Percentiles rank a stretch among this genome's conserved stretches.
phyloP scores from a whole-genome alignment of 2,797 vertebrate species.

The Falco novaeseelandiae region DNA sequence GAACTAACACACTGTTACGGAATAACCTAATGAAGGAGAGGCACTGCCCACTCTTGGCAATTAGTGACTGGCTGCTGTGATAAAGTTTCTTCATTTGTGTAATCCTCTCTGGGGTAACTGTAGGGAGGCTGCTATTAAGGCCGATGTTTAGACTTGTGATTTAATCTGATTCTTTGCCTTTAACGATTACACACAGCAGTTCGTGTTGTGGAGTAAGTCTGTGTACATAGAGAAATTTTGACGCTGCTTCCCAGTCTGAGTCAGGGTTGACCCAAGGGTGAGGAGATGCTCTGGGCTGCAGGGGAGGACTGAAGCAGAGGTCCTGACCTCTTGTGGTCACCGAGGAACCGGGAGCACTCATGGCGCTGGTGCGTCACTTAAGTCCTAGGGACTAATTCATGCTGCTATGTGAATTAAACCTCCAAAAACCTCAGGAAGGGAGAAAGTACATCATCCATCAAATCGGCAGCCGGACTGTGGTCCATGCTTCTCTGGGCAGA shows the following conservation, averaged over 20 bases:
- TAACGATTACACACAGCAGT: background rate
- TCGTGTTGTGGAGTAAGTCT: background rate
- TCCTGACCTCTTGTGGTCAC: slow-evolving; percentile 35
- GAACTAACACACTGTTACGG: background rate
- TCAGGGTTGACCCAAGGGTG: background rate
- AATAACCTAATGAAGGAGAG: background rate
- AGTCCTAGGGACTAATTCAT: background rate
- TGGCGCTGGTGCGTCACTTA: background rate
- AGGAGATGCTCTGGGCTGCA: background rate
- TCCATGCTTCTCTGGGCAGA: background rate
- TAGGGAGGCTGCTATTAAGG: background rate
- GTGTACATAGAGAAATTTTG: background rate
- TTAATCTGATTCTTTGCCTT: slow-evolving; percentile 17
- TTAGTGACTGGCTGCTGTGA: background rate
- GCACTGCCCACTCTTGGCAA: background rate
- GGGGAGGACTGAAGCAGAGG: background rate
- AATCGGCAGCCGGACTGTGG: background rate
- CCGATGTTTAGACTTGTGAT: background rate
- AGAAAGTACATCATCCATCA: background rate
- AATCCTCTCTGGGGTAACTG: slow-evolving; percentile 26
- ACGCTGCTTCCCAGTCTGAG: background rate
- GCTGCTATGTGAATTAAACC: background rate
- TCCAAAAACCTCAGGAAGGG: background rate
- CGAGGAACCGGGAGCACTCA: background rate
- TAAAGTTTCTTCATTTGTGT: slow-evolving; percentile 44